Conservation (phyloP, 2,888 invertebrate genomes). For the Plusia festucae region DNA sequence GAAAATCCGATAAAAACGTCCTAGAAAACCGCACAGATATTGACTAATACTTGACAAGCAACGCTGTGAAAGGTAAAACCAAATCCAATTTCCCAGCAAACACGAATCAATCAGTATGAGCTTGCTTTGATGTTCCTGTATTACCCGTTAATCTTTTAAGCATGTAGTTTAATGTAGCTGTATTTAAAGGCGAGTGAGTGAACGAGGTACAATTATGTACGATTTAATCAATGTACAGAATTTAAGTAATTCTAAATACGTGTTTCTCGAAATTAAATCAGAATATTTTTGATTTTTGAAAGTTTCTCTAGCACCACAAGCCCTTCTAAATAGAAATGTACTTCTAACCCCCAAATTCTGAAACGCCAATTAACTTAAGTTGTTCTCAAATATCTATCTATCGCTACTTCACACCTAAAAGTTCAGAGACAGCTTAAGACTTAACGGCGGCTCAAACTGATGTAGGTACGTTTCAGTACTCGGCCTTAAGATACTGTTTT, state of each 20-base stretch:
- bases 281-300: too few relatives aligned
- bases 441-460: too few relatives aligned
- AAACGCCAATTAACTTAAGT: too few relatives aligned
- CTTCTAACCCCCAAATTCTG: too few relatives aligned
- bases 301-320: too few relatives aligned
- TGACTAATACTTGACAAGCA: conserved; percentile 15
- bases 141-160: conserved; percentile 13
- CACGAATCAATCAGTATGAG: conserved; percentile 17
- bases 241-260: not conserved
- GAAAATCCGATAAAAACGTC: conserved; percentile 12
- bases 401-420: too few relatives aligned
- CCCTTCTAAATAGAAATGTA: too few relatives aligned
- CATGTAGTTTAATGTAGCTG: conserved; percentile 11
- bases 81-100: conserved; percentile 17
- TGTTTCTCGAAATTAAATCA: too few relatives aligned
- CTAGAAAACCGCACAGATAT: conserved; percentile 11
- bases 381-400: too few relatives aligned
- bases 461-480: too few relatives aligned
- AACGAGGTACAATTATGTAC: conserved; percentile 1
- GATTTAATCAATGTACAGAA: not conserved
- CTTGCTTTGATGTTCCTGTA: conserved; percentile 18
- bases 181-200: not conserved
- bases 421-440: too few relatives aligned
- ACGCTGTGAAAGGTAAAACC: conserved; percentile 15
- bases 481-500: too few relatives aligned